Conservation (phyloP, 2,888 invertebrate genomes). For the Eristalis arbustorum region DNA sequence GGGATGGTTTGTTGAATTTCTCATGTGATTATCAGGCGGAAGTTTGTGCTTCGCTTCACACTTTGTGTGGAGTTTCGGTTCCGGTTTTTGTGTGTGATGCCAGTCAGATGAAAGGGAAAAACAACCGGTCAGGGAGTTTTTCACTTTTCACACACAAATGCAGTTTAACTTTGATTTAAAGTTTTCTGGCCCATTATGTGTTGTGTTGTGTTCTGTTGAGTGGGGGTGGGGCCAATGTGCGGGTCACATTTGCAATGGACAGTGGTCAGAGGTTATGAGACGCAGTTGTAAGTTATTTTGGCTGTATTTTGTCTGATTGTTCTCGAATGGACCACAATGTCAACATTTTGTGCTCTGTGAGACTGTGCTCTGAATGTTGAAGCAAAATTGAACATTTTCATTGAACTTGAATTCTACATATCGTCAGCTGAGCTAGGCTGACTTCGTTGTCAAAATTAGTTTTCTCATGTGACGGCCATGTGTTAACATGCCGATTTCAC, state of each 20-base stretch:
- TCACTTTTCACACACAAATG: not conserved
- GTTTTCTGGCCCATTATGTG: not conserved
- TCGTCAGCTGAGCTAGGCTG: no score
- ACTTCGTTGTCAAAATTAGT: no score
- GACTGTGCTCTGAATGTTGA: not conserved
- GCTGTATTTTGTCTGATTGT: not conserved
- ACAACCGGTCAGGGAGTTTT: constrained; percentile 11
- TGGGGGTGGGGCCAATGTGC: not conserved
- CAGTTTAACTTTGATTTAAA: not conserved
- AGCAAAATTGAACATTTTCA: not conserved
- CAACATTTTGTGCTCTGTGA: not conserved
- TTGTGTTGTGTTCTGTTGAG: not conserved
- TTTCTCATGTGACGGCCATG: no score
- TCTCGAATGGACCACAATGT: not conserved
- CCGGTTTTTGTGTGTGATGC: not conserved
- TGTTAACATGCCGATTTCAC: no score
- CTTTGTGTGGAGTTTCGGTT: constrained; percentile 25
- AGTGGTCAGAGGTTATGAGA: not conserved
- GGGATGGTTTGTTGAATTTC: constrained; percentile 1
- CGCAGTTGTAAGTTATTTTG: not conserved
- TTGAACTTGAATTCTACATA: no score
- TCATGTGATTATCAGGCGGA: constrained; percentile 41
- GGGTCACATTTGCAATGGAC: not conserved
- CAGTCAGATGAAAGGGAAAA: constrained; percentile 14
- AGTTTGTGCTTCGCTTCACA: constrained; percentile 56